These are phyloP conservation scores for Neuroterus valhalla DNA, from an alignment of 1,140 invertebrate genomes.

Conservation along the genomic window DNA sequence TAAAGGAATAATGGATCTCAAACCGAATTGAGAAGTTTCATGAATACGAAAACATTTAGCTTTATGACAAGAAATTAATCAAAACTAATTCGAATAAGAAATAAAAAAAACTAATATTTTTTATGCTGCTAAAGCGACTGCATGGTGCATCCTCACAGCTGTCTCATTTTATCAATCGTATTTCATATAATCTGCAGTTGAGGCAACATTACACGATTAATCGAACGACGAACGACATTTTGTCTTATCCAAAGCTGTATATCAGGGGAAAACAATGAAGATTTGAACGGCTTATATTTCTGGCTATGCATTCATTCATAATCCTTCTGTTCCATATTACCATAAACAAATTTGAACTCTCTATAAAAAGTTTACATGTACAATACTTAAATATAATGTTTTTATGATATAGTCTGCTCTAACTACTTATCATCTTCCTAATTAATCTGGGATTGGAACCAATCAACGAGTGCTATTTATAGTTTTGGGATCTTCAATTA, in stretches of 20 bases:
- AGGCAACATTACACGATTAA: conserved; percentile 5
- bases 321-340: not conserved
- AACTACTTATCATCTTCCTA: no score
- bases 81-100: no score
- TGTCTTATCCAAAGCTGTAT: conserved; percentile 3
- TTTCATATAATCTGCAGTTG: conserved; percentile 7
- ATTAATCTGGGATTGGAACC: no score
- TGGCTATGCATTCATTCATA: conserved; percentile 3
- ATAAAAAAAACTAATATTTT: not conserved
- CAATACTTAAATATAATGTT: no score
- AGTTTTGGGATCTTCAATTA: no score
- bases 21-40: no score
- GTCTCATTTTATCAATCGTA: conserved; percentile 1
- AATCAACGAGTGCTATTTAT: no score
- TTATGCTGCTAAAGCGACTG: not conserved
- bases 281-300: not conserved
- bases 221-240: conserved; percentile 6
- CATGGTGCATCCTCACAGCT: not conserved
- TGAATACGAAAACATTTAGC: no score
- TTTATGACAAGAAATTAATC: no score
- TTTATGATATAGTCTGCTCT: no score
- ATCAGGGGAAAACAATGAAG: conserved; percentile 6
- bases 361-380: no score
- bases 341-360: not conserved
- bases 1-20: no score